Evolutionary conservation across 2,797 vertebrate genomes (phyloP), one percentile per base, ranked within the genome.

Genomic region (Falco concolor): DNA sequence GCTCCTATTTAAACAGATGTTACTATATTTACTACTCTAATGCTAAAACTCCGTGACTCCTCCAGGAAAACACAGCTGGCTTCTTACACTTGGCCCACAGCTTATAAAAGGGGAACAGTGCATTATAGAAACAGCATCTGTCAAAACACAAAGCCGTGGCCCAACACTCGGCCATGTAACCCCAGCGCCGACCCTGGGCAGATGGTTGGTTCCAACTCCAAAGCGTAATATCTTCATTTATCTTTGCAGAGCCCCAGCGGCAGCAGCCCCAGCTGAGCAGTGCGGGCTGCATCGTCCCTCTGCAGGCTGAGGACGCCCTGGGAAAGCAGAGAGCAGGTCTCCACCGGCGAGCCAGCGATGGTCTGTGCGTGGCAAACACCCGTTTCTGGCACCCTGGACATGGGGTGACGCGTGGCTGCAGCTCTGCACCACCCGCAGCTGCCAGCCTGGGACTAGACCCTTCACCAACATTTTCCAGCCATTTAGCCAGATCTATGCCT

Each of bases 221-320:
- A 53, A 68, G 36, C 32, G 28, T 16, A 56, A 5, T 9, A 18
- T 3, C 44, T 59, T 12, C 23, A 13, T 59, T 52, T 28, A 25
- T 24, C n/a, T 8, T 38, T 38, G 47, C 57, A 27, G 7, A 4
- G 22, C 20, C 23, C 10, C 53, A n/a, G 64, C 1, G 0, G 53
- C 12, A 15, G 49, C 30, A 49, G 32, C 36, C 70, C 36, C 8
- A 40, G 38, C 22, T 2, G 5, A 23, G 5, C 13, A 67, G 8
- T 0, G 0, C 5, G 8, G 45, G 2, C 2, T 50, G 87, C 45
- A n/a, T 19, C 18, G 16, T n/a, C 24, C 12, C 14, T 32, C 40
- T 24, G 53, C 52, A 63, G 34, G 44, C 34, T 77, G 47, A 70
- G 6, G 25, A 25, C 2, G 4, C 4, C 36, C 42, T 14, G 47